phyloP scores from a whole-genome alignment of 2,113 vertebrate genomes.

The Brachypteracias leptosomus region DNA sequence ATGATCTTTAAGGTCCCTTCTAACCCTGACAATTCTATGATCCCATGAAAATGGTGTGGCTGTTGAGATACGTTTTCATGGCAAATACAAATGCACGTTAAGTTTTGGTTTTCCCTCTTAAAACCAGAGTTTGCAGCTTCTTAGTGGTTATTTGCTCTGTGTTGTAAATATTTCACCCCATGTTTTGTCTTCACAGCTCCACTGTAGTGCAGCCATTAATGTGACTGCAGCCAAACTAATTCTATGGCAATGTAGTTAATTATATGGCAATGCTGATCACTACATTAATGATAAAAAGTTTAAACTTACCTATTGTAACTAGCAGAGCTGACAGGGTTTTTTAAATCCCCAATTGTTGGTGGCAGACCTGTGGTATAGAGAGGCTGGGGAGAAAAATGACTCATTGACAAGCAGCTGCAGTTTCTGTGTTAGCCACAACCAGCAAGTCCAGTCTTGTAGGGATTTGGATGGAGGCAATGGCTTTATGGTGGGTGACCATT shows the following conservation, averaged over 20 bases:
- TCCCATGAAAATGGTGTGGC: not conserved
- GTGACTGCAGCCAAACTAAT: not conserved
- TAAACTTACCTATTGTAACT: not conserved
- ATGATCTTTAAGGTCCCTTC: no score
- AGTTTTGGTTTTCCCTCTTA: not conserved
- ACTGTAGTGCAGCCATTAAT: not conserved
- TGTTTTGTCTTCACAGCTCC: not conserved
- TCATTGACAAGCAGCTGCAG: not conserved
- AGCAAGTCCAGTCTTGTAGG: not conserved
- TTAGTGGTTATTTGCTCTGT: not conserved
- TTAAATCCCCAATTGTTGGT: not conserved
- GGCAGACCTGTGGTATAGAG: not conserved
- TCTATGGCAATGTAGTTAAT: not conserved
- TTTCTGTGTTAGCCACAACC: not conserved
- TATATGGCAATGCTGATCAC: not conserved
- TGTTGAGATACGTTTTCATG: not conserved
- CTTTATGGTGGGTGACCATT: accelerated
- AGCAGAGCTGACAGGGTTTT: not conserved
- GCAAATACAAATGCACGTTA: not conserved
- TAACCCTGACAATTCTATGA: no score
- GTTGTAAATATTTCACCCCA: not conserved
- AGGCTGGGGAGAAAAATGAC: not conserved
- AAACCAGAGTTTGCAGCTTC: not conserved
- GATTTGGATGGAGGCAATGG: not conserved
- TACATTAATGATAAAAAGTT: not conserved